Evolutionary conservation across 2,113 vertebrate genomes (phyloP), one percentile per base, ranked within the genome.

Genomic region (Seriola quinqueradiata): DNA sequence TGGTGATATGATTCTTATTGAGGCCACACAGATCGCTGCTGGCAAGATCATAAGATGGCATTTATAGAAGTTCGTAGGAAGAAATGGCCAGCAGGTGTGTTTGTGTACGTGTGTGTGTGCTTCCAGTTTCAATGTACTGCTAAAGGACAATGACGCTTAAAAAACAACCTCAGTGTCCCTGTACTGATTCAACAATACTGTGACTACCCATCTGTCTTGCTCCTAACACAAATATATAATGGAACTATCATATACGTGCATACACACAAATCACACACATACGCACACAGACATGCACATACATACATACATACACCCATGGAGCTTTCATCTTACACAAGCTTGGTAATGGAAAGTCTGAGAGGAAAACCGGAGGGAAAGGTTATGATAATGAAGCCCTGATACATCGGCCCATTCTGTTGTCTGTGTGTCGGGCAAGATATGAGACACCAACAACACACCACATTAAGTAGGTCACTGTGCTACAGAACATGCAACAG

Each of bases 381-480:
- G 46, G 66, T 40, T 55, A 13, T 0, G 0, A 61, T 79, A 54
- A 55, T 19, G 52, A 77, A 48, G 48, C 55, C 38, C 7, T 19
- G 23, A 69, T 69, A 40, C 44, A 68, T 55, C 3, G 3, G 5
- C 16, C 65, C 58, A 52, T 67, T 71, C 36, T 69, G 65, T 36
- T 73, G 36, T 32, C 16, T 40, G 54, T 79, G 61, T 60, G 60
- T 77, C 63, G 57, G 70, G n/a, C 19, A 36, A 60, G 34, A 77
- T 59, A 70, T 19, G 57, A 87, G 38, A 72, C 64, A 67, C 42
- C 70, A 80, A 82, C 81, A 73, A 76, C 8, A 78, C 16, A 57
- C n/a, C 52, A 44, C 48, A 55, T 3, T 4, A 93, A 92, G 79
- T 92, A 87, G 93, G 91, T 93, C 87, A 93, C 85, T 91, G 89